These are phyloP conservation scores for Psilanteris sp. DNA, from an alignment of 1,140 invertebrate species.

Conservation along the genomic window DNA sequence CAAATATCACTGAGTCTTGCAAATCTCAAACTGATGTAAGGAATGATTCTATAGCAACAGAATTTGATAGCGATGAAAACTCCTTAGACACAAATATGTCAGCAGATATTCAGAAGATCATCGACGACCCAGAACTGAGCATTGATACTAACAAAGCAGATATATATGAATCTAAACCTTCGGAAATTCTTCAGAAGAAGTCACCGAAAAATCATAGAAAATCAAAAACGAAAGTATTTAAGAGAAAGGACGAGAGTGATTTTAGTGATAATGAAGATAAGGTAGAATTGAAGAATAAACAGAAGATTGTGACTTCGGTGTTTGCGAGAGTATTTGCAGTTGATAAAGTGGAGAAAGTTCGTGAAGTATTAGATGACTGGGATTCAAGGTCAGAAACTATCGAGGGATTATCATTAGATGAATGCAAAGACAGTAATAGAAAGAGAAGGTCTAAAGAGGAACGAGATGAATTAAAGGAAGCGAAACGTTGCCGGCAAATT, in stretches of 20 bases:
- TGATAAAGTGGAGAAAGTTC: conserved; percentile 74
- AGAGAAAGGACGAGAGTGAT: conserved; percentile 58
- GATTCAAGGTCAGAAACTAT: conserved; percentile 70
- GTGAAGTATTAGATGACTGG: conserved; percentile 77
- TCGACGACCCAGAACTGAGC: conserved; percentile 67
- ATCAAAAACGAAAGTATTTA: background rate
- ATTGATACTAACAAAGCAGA: conserved; percentile 10
- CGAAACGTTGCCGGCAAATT: conserved; percentile 7
- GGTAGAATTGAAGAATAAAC: conserved; percentile 68
- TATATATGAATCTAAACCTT: background rate
- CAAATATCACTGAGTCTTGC: conserved; percentile 1
- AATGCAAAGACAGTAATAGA: background rate
- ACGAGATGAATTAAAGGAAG: background rate
- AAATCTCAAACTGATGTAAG: background rate
- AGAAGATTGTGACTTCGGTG: conserved; percentile 75
- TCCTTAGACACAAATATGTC: conserved; percentile 65
- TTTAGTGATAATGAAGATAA: conserved; percentile 63
- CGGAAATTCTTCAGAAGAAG: background rate
- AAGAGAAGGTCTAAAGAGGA: conserved; percentile 26
- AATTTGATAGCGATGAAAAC: conserved; percentile 71
- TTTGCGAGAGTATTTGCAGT: conserved; percentile 73
- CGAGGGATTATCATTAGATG: background rate
- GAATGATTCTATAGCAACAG: conserved; percentile 20
- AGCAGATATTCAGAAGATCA: conserved; percentile 65
- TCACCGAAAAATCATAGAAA: background rate